These are phyloP conservation scores for Probosciger aterrimus DNA, from an alignment of 2,113 vertebrate species.

Conservation along the genomic window DNA sequence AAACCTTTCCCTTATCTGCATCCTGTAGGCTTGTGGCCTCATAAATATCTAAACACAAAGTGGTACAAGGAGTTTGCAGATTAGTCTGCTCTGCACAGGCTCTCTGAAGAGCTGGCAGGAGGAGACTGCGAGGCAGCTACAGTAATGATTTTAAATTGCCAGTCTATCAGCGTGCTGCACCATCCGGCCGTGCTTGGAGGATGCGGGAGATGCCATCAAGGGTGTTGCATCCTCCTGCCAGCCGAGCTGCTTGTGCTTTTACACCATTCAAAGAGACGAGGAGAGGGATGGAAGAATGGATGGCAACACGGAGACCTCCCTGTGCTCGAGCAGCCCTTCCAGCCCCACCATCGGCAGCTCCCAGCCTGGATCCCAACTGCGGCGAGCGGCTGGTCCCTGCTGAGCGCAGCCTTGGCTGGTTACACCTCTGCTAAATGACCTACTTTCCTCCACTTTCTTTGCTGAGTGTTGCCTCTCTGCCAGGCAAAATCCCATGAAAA, in stretches of 20 bases:
- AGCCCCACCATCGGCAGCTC: rapidly evolving
- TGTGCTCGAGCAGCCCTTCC: rapidly evolving
- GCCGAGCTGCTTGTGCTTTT: neutral
- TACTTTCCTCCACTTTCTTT: conserved; percentile 19
- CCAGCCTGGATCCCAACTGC: neutral
- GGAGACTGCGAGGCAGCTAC: neutral
- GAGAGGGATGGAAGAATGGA: neutral
- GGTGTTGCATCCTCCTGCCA: neutral
- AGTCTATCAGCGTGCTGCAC: neutral
- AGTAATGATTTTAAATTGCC: neutral
- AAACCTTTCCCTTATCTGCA: neutral
- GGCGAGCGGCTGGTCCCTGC: neutral
- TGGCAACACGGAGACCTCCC: neutral
- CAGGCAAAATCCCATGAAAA: neutral
- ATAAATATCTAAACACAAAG: neutral
- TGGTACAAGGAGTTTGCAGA: neutral
- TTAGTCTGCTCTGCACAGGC: neutral
- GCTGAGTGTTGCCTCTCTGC: neutral
- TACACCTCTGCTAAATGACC: neutral
- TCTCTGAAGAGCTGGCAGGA: neutral
- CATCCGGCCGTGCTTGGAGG: neutral
- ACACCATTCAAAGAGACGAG: rapidly evolving
- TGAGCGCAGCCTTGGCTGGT: neutral
- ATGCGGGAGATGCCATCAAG: neutral
- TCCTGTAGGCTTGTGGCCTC: neutral